Conservation (phyloP, 2,797 vertebrate species). For the Poeciliopsis infans region DNA sequence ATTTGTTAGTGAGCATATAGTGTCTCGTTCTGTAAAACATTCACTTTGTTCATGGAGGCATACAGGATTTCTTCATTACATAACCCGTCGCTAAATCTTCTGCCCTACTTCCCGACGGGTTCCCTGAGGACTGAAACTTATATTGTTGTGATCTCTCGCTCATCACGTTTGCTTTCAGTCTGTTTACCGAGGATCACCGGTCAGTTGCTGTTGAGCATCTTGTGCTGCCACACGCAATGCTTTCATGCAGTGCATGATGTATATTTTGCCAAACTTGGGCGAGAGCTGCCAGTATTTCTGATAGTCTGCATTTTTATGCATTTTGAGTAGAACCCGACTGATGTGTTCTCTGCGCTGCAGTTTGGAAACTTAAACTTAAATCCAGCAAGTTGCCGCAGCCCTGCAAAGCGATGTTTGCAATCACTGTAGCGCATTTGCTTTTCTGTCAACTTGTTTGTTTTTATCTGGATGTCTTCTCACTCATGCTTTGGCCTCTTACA, state of each 20-base stretch:
- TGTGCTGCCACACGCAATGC: slow-evolving; percentile 46
- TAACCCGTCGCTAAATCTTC: slow-evolving; percentile 60
- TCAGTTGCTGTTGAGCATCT: slow-evolving; percentile 82
- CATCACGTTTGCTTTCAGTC: slow-evolving; percentile 87
- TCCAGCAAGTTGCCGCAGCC: slow-evolving; percentile 21
- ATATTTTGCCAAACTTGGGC: slow-evolving; percentile 33
- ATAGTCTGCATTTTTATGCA: slow-evolving; percentile 47
- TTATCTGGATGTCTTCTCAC: slow-evolving; percentile 33
- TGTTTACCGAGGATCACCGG: slow-evolving; percentile 97
- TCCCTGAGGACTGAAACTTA: slow-evolving; percentile 62
- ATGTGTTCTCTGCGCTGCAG: slow-evolving; percentile 13
- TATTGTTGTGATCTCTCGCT: slow-evolving; percentile 80
- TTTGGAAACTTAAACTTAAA: slow-evolving; percentile 34
- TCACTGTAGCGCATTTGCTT: slow-evolving; percentile 42
- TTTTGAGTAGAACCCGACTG: slow-evolving; percentile 39
- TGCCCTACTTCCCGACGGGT: slow-evolving; percentile 60
- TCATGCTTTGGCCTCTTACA: slow-evolving; percentile 51
- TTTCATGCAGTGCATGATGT: slow-evolving; percentile 66
- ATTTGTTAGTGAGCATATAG: slow-evolving; percentile 15
- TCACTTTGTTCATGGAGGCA: slow-evolving; percentile 29
- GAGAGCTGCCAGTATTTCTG: slow-evolving; percentile 28
- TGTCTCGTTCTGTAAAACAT: slow-evolving; percentile 19
- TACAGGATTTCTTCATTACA: slow-evolving; percentile 55
- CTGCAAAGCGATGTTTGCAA: slow-evolving; percentile 36
- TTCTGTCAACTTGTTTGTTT: slow-evolving; percentile 10